Base-by-base conservation (phyloP, 2,113 vertebrate genomes). In the Gorilla gorilla region DNA sequence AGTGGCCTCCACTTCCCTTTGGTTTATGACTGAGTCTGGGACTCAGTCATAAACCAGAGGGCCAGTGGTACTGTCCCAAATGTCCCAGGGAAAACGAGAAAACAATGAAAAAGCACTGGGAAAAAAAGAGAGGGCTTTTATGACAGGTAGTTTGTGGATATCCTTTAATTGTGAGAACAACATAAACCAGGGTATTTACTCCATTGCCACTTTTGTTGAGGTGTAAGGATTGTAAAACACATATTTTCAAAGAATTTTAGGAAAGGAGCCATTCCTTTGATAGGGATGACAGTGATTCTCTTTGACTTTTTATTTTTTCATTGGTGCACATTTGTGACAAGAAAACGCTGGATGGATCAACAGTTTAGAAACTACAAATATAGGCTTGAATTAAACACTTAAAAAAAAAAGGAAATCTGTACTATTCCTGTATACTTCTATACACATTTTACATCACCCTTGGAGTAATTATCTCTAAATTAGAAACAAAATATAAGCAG, bases 211-310 rank as follows among this genome's bases (percentile, higher is more conserved):
- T 38, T 40, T 40, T 73, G 70, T 40, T 73, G n/a, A 73, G 20
- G n/a, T 73, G n/a, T 40, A 73, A 73, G 20, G 20, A 73, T 23
- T 73, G 20, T 38, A 40, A 73, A 73, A 38, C 5, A 23, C n/a
- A 38, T 11, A 38, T 11, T 38, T 38, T 73, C 17, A 22, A 98
- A 98, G 98, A 94, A 97, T 40, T 95, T 93, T 98, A 97, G 96
- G 97, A 97, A 98, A 92, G 66, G 87, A 97, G 97, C 97, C 98
- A 98, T 98, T 98, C 97, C 98, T 98, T 98, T 98, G 97, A 92
- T 78, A 97, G 98, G 97, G 98, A 98, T 93, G 97, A 98, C 98
- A 98, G 89, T 92, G 87, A 92, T 79, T 89, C 30, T 55, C 30
- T 72, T 97, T 97, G 93, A 94, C 95, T 16, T 98, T 98, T 73